Conservation (phyloP, 2,113 vertebrate genomes). For the Nycticryphes semicollaris region DNA sequence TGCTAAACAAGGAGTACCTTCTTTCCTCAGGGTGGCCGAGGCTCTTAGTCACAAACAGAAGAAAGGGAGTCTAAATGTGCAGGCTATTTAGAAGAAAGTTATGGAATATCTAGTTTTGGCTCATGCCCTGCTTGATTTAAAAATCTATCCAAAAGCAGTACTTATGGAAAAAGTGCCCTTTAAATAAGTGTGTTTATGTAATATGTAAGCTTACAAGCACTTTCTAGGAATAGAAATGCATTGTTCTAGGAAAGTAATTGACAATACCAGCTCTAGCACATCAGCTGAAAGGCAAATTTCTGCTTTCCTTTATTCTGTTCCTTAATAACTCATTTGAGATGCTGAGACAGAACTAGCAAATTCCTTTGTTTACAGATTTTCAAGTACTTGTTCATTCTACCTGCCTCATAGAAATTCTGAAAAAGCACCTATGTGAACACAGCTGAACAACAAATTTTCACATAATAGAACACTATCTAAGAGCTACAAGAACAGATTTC, state of each 20-base stretch:
- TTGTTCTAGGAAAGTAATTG: not conserved
- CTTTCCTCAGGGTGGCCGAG: conserved; percentile 1
- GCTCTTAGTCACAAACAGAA: conserved; percentile 17
- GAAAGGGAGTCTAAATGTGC: conserved; percentile 8
- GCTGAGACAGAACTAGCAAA: not conserved
- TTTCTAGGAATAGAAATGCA: not conserved
- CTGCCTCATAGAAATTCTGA: not conserved
- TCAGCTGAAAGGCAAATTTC: not conserved
- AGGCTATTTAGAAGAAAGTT: not conserved
- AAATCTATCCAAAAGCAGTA: not conserved
- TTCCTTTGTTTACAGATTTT: not conserved
- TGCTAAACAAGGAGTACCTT: conserved; percentile 39
- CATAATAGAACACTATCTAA: not conserved
- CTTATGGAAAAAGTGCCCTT: not conserved
- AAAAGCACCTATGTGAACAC: not conserved
- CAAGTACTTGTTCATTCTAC: not conserved
- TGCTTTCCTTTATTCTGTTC: not conserved
- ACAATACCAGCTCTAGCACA: not conserved
- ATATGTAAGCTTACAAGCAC: not conserved
- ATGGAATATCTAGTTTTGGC: not conserved
- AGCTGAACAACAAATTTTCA: not conserved
- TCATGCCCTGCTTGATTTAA: not conserved
- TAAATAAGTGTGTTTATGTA: not conserved
- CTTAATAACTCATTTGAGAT: not conserved
- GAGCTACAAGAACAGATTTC: not conserved